A percentile compares a stretch with the other conserved stretches of the same genome.
These are phyloP conservation scores for Magallana angulata DNA, from an alignment of 1,140 invertebrate genomes.

Conservation along the genomic window DNA sequence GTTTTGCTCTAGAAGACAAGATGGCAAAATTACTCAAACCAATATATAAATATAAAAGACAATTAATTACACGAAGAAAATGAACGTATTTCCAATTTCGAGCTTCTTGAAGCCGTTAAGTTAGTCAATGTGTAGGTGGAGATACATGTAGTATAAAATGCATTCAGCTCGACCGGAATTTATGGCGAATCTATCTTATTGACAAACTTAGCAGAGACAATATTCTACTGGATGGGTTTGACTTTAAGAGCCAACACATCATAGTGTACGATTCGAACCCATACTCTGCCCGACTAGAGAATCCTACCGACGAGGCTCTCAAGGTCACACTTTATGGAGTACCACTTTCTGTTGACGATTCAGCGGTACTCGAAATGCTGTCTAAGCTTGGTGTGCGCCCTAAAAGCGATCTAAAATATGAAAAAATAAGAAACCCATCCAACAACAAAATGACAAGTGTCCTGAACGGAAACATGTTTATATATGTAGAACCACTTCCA, in stretches of 20 bases:
- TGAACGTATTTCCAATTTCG: too few species aligned
- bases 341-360: background rate
- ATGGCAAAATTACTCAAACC: too few species aligned
- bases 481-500: background rate
- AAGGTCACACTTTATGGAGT: background rate
- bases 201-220: background rate
- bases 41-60: too few species aligned
- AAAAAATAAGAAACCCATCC: background rate
- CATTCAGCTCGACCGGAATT: background rate
- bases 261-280: too few species aligned
- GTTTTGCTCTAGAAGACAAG: too few species aligned
- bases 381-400: background rate
- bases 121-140: too few species aligned
- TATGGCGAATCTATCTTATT: background rate
- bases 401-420: background rate
- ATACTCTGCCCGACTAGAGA: background rate
- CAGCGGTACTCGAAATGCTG: background rate
- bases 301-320: background rate
- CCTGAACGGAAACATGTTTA: slow-evolving; percentile 4
- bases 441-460: background rate
- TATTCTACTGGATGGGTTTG: background rate
- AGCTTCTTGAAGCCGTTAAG: too few species aligned
- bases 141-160: background rate
- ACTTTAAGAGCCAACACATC: background rate
- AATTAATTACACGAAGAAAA: too few species aligned